Base-by-base conservation (phyloP, 2,797 vertebrate genomes). In the Sorex maritimensis region DNA sequence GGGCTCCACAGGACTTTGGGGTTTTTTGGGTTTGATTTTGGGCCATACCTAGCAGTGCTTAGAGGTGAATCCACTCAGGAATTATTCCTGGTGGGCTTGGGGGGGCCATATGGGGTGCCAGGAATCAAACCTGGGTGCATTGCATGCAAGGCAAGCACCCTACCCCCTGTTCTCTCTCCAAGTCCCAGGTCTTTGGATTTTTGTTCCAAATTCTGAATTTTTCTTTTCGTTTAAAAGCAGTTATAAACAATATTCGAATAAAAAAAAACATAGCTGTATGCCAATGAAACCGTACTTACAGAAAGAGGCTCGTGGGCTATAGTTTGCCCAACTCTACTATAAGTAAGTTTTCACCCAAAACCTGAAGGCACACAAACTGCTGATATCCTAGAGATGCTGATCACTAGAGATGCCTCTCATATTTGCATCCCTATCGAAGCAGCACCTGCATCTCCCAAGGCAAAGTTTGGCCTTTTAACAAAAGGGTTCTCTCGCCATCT, bases 271-370 rank as follows among this genome's bases (percentile, higher is more conserved):
- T 19, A 10, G 49, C 34, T 65, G 24, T 61, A 41, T 41, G 74
- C 34, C 63, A 74, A 13, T 63, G 88, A 82, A 90, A 85, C 81
- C 58, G 30, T 55, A 71, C 21, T 78, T 91, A 82, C n/a, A 94
- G 91, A 90, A 87, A 84, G 0, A 63, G 67, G 52, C 13, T 28
- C 44, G 26, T 58, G 28, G 15, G 55, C 19, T 63, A 84, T 4
- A 83, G 49, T 52, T 86, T 67, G 87, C n/a, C 34, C 73, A 81
- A 58, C 83, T 81, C 68, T 83, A 28, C 68, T 65, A 9, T 55
- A 80, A 90, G 68, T 3, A 13, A 74, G 73, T n/a, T 46, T 86
- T 68, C 14, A 58, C 30, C 38, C 61, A 58, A 85, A 90, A 67
- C 38, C 41, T 71, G 67, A 77, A 84, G 8, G 28, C 34, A 83